Evolutionary conservation across 2,113 vertebrate species (phyloP), one percentile per base, ranked within the genome.

Genomic region (Athene cunicularia): DNA sequence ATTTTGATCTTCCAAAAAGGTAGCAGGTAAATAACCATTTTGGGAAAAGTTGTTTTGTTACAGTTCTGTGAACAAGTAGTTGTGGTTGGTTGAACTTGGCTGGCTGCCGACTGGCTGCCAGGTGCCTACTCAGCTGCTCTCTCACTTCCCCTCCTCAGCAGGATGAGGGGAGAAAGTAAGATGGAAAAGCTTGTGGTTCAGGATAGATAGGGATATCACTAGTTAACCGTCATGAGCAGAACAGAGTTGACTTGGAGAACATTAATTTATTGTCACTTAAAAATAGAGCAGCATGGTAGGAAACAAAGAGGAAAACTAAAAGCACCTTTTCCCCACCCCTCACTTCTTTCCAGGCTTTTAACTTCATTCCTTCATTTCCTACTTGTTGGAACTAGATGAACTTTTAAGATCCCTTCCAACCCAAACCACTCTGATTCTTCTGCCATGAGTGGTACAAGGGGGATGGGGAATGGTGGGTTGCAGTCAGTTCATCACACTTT

Each of bases 171-270:
- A 67, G n/a, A 67, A 60, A 47, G 11, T 39, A 28, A 52, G 28
- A 21, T 9, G 12, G 19, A 67, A 75, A 75, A 60, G 33, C 33
- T 43, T 68, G 21, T 74, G 23, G 12, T 58, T 76, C 2, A 33
- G 1, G 3, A 4, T 72, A 11, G 41, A 50, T 4, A 22, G 16
- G 17, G 22, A n/a, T 14, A 21, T 47, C 0, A 6, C 0, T 74
- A 23, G 14, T 72, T 64, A 18, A 21, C 33, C 3, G 5, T 33
- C 2, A 27, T 10, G 19, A 20, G 32, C 24, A 63, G 45, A 93
- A 27, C 12, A 43, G 15, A 33, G 8, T 55, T 2, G 1, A 18
- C 14, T 49, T 49, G 5, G 3, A 14, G 5, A 82, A 60, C 6
- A 26, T 80, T 18, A 53, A 49, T 26, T 63, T 82, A 15, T 26